Conservation (phyloP, 2,888 invertebrate species). For the Melangyna quadrimaculata region DNA sequence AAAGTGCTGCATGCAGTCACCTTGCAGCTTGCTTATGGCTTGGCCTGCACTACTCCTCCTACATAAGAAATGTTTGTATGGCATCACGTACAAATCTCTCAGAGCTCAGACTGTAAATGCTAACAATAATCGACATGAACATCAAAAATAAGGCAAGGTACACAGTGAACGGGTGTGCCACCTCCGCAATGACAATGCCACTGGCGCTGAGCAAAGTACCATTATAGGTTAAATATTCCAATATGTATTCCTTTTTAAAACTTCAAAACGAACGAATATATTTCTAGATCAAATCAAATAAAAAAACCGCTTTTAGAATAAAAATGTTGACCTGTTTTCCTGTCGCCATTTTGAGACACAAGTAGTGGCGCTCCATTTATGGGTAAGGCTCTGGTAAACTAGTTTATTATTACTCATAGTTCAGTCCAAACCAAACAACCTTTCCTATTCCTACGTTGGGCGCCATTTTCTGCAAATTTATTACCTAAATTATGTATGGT, state of each 20-base stretch:
- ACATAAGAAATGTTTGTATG: neutral
- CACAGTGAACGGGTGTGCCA: slow-evolving; percentile 56
- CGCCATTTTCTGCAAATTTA: slow-evolving; percentile 10
- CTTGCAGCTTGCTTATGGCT: slow-evolving; percentile 23
- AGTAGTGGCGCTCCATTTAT: slow-evolving; percentile 62
- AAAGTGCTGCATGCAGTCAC: slow-evolving; percentile 32
- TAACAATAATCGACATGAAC: slow-evolving; percentile 50
- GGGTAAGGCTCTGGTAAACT: slow-evolving; percentile 3
- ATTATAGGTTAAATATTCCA: slow-evolving; percentile 39
- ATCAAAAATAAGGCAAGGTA: slow-evolving; percentile 57
- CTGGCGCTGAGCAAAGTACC: slow-evolving; percentile 4
- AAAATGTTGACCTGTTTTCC: slow-evolving; percentile 14
- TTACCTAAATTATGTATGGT: neutral
- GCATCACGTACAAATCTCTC: slow-evolving; percentile 13
- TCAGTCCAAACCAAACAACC: neutral
- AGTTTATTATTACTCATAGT: neutral
- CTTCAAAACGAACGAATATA: neutral
- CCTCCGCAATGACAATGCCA: neutral
- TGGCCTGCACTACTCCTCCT: slow-evolving; percentile 37
- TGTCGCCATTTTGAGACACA: slow-evolving; percentile 10
- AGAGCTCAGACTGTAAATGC: slow-evolving; percentile 27
- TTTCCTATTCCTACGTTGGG: slow-evolving; percentile 17
- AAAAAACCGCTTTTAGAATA: slow-evolving; percentile 4
- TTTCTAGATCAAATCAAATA: neutral
- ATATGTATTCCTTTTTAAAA: neutral